Evolutionary conservation across 2,888 invertebrate genomes (phyloP).

Genomic region (Biston stratarius): DNA sequence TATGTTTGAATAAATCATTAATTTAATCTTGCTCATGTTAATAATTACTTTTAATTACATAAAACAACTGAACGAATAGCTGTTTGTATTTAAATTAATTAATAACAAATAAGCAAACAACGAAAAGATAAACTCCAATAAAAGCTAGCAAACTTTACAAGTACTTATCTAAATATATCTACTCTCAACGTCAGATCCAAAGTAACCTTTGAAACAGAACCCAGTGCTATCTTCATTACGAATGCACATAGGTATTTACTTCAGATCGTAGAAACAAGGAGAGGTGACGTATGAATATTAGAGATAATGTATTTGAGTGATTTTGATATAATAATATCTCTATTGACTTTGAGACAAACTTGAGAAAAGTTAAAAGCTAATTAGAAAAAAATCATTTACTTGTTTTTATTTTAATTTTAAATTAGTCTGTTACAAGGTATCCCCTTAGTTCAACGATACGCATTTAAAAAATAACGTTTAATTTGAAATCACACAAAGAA

Average conservation of each 20-base stretch:
- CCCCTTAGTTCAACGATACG: too few species aligned
- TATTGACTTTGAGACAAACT: neutral
- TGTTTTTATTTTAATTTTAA: too few species aligned
- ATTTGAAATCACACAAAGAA: too few species aligned
- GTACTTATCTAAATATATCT: neutral
- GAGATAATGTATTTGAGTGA: neutral
- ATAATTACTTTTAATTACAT: neutral
- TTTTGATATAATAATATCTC: neutral
- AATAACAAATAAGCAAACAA: slow-evolving; percentile 5
- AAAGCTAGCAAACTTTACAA: neutral
- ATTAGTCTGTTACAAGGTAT: too few species aligned
- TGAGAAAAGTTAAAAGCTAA: neutral
- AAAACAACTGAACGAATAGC: neutral
- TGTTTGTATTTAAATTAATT: too few species aligned
- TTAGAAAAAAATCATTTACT: too few species aligned
- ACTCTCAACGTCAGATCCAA: slow-evolving; percentile 5
- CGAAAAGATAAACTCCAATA: neutral
- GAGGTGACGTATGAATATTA: neutral
- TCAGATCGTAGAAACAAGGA: slow-evolving; percentile 7
- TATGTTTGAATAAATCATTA: neutral
- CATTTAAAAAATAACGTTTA: too few species aligned
- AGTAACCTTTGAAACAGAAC: slow-evolving; percentile 15
- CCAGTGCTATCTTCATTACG: slow-evolving; percentile 20
- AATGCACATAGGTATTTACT: slow-evolving; percentile 23
- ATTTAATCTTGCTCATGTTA: neutral